Conservation (phyloP, 2,113 vertebrate species). For the Periophthalmus modestus region DNA sequence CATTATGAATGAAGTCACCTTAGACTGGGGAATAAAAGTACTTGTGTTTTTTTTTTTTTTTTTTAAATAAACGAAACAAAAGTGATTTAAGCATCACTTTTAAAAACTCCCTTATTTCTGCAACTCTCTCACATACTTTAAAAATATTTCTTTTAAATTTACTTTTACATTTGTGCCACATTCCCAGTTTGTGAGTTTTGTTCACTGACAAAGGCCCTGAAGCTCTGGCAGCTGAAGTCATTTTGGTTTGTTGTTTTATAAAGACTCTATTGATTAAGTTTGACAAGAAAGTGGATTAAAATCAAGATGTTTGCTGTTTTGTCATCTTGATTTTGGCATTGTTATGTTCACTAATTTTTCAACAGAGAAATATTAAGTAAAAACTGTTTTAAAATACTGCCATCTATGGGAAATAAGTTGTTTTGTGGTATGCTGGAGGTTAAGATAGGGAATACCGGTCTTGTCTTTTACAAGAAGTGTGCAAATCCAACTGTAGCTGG, state of each 20-base stretch:
- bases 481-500: slow-evolving; percentile 41
- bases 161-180: too few species aligned
- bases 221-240: slow-evolving; percentile 4
- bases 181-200: too few species aligned
- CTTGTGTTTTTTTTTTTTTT: too few species aligned
- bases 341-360: not conserved
- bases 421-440: slow-evolving; percentile 41
- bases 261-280: slow-evolving; percentile 32
- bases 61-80: too few species aligned
- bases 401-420: not conserved
- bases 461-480: slow-evolving; percentile 45
- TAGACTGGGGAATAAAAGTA: not conserved
- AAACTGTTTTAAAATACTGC: slow-evolving; percentile 5
- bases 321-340: not conserved
- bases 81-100: too few species aligned
- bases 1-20: too few species aligned
- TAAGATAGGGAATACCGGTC: slow-evolving; percentile 13
- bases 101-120: too few species aligned
- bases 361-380: slow-evolving; percentile 13
- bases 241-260: not conserved
- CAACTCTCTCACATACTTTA: too few species aligned
- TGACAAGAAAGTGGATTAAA: slow-evolving; percentile 52
- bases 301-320: slow-evolving; percentile 17
- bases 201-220: too few species aligned
- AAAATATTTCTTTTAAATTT: too few species aligned